Evolutionary conservation across 2,113 vertebrate species (phyloP), one percentile per base, ranked within the genome.

Genomic region (Heterocephalus glaber): DNA sequence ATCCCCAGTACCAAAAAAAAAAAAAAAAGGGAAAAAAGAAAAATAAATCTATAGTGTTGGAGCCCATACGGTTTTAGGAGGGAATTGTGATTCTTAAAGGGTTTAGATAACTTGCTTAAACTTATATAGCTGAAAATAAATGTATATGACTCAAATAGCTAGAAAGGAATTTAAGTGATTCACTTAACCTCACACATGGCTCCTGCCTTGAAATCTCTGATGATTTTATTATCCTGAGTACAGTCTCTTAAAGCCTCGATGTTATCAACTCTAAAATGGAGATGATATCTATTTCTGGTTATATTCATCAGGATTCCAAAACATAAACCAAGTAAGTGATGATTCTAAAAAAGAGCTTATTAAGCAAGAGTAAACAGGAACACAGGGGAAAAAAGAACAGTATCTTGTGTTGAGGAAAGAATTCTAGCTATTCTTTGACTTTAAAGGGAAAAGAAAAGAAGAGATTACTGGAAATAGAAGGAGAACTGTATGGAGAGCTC

Each of bases 31-130:
- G n/a, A n/a, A n/a, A n/a, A n/a, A n/a, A n/a, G n/a, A n/a, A n/a
- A n/a, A n/a, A n/a, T n/a, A n/a, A n/a, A n/a, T n/a, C n/a, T 65
- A 17, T 58, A 38, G 9, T 61, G 14, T 33, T 82, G 4, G 38
- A 28, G 9, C 1, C 3, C 83, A 7, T 60, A 41, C 0, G 26
- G 26, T 81, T 92, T 49, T 11, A 41, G 2, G 22, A 90, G 24
- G 2, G 16, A 41, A 26, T 16, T 22, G 2, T 70, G 26, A 89
- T 12, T n/a, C 24, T 82, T 79, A 12, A 20, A 89, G 56, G 58
- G 33, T 68, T 86, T 41, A 82, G 65, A 84, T 22, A 87, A 93
- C 35, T 92, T 87, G 33, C n/a, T 58, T 76, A 79, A 90, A 76
- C 41, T 79, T 65, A 94, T 5, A 28, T 49, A 85, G 24, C 12